These are phyloP conservation scores for Drosophila parthenogenetica DNA, from an alignment of 2,888 invertebrate genomes.

Conservation along the genomic window DNA sequence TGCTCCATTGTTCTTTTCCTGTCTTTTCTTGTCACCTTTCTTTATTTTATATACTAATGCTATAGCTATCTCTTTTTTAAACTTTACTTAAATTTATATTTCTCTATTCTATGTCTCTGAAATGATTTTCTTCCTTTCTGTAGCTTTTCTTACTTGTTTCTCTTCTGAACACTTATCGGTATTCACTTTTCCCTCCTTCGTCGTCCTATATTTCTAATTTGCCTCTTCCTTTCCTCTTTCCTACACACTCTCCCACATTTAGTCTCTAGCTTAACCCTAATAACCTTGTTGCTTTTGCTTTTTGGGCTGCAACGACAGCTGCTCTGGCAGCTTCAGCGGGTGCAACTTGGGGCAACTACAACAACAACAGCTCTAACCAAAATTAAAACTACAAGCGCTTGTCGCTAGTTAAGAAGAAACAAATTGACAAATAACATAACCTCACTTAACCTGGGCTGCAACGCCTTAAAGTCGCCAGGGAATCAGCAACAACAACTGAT, in stretches of 20 bases:
- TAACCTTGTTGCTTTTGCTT: constrained; percentile 76
- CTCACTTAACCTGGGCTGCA: constrained; percentile 75
- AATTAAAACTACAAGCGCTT: constrained; percentile 38
- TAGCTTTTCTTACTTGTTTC: too few relatives aligned
- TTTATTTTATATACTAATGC: too few relatives aligned
- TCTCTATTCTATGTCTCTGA: too few relatives aligned
- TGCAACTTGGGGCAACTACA: constrained; percentile 23
- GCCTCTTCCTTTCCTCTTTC: background rate
- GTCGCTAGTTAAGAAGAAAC: constrained; percentile 75
- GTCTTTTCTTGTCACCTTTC: too few relatives aligned
- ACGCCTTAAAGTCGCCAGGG: constrained; percentile 68
- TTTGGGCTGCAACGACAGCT: constrained; percentile 42
- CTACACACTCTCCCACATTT: background rate
- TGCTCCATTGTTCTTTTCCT: too few relatives aligned
- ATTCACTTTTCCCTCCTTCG: background rate
- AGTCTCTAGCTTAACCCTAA: constrained; percentile 64
- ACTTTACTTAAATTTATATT: too few relatives aligned
- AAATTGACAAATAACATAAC: constrained; percentile 81
- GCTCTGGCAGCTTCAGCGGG: constrained; percentile 37
- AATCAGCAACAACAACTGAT: constrained; percentile 6
- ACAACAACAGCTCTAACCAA: background rate
- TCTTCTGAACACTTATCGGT: too few relatives aligned
- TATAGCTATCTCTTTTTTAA: too few relatives aligned
- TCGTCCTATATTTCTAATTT: background rate
- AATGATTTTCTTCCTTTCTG: too few relatives aligned